Base-by-base conservation (phyloP, 2,113 vertebrate species). In the Alaudala cheleensis region DNA sequence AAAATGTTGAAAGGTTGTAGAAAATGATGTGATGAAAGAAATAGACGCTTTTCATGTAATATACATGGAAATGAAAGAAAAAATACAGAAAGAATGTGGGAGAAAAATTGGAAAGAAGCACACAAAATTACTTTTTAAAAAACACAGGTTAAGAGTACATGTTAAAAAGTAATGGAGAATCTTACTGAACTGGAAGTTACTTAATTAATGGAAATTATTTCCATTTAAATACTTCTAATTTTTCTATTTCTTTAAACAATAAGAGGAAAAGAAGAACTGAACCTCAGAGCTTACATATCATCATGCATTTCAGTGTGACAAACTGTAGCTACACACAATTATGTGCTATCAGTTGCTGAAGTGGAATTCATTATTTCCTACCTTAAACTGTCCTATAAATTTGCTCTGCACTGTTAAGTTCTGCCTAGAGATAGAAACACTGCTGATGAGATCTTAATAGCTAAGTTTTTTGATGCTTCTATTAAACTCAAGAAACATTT, bases 371-470 rank as follows among this genome's bases (percentile, higher is more conserved):
- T 95, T 93, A 77, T 83, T 96, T 88, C 76, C 91, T 86, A 93
- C 94, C 92, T 93, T 93, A 92, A 95, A 76, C 86, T 93, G 80
- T 77, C 76, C 95, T 88, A 82, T 81, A 83, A 92, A 86, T 94
- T 94, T 95, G 80, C 82, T 95, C 47, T 90, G 91, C 72, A 14
- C 86, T 83, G 76, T 81, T 95, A 90, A 44, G 86, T 66, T 93
- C 72, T 0, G 3, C 71, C 76, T 83, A 62, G 88, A 95, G 88
- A 95, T 5, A 92, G 80, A 83, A 88, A 77, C 39, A 45, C 67
- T 73, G 67, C 67, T 86, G 88, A 73, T 54, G 82, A 92, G 34
- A 73, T 94, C 76, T 80, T 88, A 88, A 92, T 77, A 83, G 49
- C 47, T 58, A 65, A 61, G 42, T 65, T 88, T 92, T 40, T 66